Percentiles rank a stretch among this genome's conserved stretches.
Conservation (phyloP, 2,113 vertebrate species). For the Egretta garzetta region DNA sequence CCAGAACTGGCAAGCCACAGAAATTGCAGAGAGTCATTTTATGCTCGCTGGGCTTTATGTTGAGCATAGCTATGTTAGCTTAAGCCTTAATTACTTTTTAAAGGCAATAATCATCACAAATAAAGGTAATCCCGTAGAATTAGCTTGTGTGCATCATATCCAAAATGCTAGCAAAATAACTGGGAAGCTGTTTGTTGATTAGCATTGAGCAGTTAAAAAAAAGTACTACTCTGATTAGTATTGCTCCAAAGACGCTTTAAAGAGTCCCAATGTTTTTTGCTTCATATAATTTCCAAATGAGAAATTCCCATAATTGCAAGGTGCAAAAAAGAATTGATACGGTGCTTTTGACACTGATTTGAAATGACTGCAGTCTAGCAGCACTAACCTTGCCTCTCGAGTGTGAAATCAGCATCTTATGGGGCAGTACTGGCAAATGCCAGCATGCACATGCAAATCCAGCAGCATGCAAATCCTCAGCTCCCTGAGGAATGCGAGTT, state of each 20-base stretch:
- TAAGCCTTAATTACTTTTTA: conserved; percentile 25
- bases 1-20: background rate
- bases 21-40: background rate
- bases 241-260: background rate
- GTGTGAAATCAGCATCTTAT: background rate
- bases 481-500: background rate
- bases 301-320: background rate
- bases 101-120: conserved; percentile 43
- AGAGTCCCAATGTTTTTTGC: background rate
- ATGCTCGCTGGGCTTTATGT: background rate
- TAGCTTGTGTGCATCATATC: background rate
- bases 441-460: background rate
- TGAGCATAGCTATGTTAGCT: background rate
- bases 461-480: background rate
- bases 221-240: background rate
- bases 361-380: background rate
- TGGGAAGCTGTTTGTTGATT: background rate
- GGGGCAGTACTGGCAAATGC: background rate
- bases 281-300: background rate
- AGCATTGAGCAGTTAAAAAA: background rate
- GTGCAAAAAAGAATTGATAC: background rate
- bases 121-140: conserved; percentile 15
- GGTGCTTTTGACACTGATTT: background rate
- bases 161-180: background rate
- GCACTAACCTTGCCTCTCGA: background rate